Percentiles rank a stretch among this genome's conserved stretches.
Conservation (phyloP, 2,797 vertebrate genomes). For the Chiroxiphia lanceolata region DNA sequence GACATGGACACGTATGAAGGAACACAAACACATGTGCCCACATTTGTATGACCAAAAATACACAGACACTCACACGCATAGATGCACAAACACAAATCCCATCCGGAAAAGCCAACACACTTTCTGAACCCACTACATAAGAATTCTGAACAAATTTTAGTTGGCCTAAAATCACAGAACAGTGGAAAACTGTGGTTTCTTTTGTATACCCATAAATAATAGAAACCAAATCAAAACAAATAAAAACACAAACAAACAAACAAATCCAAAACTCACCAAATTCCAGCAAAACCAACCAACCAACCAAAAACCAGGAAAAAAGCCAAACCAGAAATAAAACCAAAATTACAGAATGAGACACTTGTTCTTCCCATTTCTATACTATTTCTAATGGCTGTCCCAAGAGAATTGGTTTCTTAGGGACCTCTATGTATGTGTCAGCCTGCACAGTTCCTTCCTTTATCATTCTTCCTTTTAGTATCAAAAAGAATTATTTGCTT, state of each 20-base stretch:
- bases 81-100: background rate
- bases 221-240: background rate
- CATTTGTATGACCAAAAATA: background rate
- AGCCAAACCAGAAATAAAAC: background rate
- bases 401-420: background rate
- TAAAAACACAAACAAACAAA: background rate
- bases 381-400: background rate
- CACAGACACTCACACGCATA: rapidly evolving
- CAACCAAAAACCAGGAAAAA: background rate
- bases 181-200: background rate
- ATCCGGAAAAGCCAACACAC: background rate
- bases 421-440: background rate
- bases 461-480: background rate
- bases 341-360: background rate
- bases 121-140: background rate
- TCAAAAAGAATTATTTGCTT: background rate
- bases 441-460: background rate
- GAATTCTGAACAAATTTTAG: background rate
- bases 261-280: background rate
- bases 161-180: background rate
- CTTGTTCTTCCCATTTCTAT: background rate
- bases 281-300: background rate
- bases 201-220: background rate
- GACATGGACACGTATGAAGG: background rate
- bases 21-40: rapidly evolving